Evolutionary conservation across 2,888 invertebrate species (phyloP).

Genomic region (Luperina nickerlii): DNA sequence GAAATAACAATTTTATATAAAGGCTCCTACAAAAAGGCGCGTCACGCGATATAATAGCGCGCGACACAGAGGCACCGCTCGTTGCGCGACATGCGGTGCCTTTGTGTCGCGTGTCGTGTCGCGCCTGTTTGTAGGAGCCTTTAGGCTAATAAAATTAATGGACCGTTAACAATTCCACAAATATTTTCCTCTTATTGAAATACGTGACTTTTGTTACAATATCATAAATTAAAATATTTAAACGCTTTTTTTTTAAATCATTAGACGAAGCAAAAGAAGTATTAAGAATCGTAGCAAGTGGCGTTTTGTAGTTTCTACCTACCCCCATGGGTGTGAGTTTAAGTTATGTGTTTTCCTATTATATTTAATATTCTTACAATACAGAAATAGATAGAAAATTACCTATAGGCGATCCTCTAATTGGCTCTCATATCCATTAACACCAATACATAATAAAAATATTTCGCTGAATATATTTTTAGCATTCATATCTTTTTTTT

Average conservation of each 20-base stretch:
- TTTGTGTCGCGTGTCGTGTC: no score
- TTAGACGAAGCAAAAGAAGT: no score
- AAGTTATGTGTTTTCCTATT: neutral
- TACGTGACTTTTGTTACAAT: neutral
- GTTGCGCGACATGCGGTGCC: no score
- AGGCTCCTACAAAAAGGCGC: no score
- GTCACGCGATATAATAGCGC: no score
- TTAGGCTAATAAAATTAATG: constrained; percentile 26
- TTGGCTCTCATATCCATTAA: neutral
- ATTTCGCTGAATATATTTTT: neutral
- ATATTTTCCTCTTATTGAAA: neutral
- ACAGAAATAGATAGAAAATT: neutral
- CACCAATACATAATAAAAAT: no score
- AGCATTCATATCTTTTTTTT: neutral
- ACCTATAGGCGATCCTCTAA: no score
- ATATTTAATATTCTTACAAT: neutral
- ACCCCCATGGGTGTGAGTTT: no score
- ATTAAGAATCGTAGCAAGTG: no score
- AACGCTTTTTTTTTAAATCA: neutral
- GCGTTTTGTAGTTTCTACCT: no score
- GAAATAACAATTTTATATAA: neutral
- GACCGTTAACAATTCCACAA: neutral
- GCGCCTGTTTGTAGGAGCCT: no score
- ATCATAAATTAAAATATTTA: neutral
- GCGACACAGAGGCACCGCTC: no score